Base-by-base conservation (phyloP, 1,140 invertebrate genomes). In the Apis dorsata region DNA sequence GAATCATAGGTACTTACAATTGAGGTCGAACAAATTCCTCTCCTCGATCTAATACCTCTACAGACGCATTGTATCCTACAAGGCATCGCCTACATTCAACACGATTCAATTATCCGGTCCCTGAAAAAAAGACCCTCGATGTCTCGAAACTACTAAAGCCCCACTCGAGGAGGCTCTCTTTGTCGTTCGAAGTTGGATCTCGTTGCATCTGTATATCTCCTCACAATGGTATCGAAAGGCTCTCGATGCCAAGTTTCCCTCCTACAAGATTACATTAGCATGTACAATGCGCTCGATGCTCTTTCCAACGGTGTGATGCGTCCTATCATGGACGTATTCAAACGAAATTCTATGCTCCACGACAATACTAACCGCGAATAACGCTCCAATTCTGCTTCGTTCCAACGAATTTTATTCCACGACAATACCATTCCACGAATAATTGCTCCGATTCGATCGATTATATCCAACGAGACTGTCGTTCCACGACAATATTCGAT, bases 251-350 rank as follows among this genome's bases (percentile, higher is more conserved):
- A 55, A 73, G 55, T 51, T 53, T 60, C 34, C 34, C 51, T 74
- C 24, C 73, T 24, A 74, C 24, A n/a, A 74, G 57, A 83, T 63
- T 63, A 82, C 24, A 44, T 60, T 84, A 86, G 81, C 80, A 76
- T 44, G 53, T 76, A 12, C 60, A 79, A 84, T 76, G 71, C 57
- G 44, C n/a, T 73, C 34, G n/a, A 10, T 17, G 24, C 63, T 57
- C 59, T 83, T 7, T 44, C 34, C 66, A 15, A 71, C 51, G 34
- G 24, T 9, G 71, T 12, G 71, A 63, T 28, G 24, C 62, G 24
- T 9, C 34, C 34, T 44, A 44, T 44, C 34, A 44, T 44, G 34
- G 34, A 5, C 34, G 34, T 44, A 44, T 44, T 44, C 34, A 44
- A 44, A 44, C 34, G 34, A 44, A 44, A 44, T 44, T 44, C 34